Conservation (phyloP, 2,797 vertebrate genomes). For the Muscicapa striata region DNA sequence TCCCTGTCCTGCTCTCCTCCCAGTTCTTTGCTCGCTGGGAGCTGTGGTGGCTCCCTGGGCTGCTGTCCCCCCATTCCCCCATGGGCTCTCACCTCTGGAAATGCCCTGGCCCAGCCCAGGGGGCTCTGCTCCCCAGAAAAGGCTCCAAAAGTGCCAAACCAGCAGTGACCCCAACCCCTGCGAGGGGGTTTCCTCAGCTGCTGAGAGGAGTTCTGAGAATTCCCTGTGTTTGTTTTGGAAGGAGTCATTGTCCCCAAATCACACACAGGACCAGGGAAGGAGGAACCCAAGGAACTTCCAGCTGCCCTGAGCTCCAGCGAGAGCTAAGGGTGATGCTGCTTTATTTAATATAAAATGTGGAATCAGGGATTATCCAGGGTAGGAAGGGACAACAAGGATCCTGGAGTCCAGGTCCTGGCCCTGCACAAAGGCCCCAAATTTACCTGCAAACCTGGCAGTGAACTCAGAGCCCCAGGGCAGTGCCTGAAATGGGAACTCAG, state of each 20-base stretch:
- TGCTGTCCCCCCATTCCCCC: not conserved
- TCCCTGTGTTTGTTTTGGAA: not conserved
- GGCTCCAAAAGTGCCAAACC: not conserved
- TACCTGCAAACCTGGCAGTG: not conserved
- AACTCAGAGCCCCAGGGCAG: not conserved
- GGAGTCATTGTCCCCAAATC: not conserved
- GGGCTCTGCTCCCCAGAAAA: not conserved
- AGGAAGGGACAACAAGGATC: not conserved
- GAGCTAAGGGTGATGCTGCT: not conserved
- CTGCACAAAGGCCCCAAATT: not conserved
- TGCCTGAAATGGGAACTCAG: fast-evolving
- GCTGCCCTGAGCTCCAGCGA: fast-evolving
- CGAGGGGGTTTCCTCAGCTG: slow-evolving; percentile 30
- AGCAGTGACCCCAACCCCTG: not conserved
- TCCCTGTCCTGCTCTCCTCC: not conserved
- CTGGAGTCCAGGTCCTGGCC: not conserved
- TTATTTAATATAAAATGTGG: fast-evolving
- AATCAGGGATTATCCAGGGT: not conserved
- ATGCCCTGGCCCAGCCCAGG: not conserved
- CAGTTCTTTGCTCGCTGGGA: not conserved
- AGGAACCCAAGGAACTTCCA: not conserved
- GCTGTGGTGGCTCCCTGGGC: not conserved
- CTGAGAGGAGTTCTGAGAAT: not conserved
- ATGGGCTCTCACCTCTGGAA: not conserved
- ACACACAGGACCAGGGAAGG: fast-evolving